Conservation (phyloP, 1,140 invertebrate genomes). For the Drosophila kanapiae region DNA sequence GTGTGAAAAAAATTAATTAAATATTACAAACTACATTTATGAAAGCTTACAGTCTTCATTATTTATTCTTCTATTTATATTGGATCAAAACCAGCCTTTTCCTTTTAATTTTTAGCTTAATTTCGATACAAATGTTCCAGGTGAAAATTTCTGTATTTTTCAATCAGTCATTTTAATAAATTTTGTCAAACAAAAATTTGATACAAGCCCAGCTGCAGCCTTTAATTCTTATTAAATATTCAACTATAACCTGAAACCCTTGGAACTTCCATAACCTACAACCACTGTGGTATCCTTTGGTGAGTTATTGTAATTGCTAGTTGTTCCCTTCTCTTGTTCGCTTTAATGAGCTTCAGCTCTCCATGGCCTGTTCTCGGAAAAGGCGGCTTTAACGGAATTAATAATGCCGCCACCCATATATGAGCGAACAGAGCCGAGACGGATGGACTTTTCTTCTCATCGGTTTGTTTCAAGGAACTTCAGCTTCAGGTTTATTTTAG, state of each 20-base stretch:
- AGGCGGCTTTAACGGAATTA: conserved; percentile 61
- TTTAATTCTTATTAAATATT: background rate
- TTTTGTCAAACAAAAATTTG: too few relatives aligned
- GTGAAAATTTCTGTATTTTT: background rate
- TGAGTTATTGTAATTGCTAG: conserved; percentile 74
- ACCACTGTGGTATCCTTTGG: conserved; percentile 17
- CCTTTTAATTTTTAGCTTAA: background rate
- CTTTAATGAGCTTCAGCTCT: conserved; percentile 61
- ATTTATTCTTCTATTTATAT: background rate
- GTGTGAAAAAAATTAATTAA: conserved; percentile 5
- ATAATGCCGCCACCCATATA: conserved; percentile 42
- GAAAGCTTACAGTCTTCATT: background rate
- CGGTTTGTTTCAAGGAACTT: conserved; percentile 5
- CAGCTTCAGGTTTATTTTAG: conserved; percentile 12
- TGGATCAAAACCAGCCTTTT: background rate
- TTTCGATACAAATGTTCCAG: background rate
- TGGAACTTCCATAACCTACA: background rate
- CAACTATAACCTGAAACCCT: background rate
- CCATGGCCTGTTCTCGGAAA: conserved; percentile 10
- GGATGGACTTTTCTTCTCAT: conserved; percentile 3
- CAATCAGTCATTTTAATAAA: too few relatives aligned
- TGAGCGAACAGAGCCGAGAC: background rate
- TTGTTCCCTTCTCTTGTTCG: conserved; percentile 21
- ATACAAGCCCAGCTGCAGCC: too few relatives aligned
- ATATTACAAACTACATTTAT: background rate